Conservation (phyloP, 2,113 vertebrate species). For the Vidua macroura region DNA sequence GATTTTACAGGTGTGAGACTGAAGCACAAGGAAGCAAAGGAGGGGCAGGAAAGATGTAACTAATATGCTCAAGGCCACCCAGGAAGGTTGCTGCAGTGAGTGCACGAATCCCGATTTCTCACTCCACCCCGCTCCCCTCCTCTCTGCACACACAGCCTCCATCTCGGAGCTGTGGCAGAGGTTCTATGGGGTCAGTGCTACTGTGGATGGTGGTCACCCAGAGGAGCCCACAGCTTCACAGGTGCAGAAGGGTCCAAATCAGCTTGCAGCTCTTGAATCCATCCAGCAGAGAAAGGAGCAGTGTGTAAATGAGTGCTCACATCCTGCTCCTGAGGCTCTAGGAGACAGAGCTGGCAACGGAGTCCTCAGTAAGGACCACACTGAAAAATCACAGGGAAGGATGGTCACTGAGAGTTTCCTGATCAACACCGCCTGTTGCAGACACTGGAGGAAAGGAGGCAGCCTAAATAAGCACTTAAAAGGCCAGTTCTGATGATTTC, state of each 20-base stretch:
- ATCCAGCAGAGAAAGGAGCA: not conserved
- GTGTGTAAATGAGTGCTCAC: not conserved
- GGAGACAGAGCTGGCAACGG: not conserved
- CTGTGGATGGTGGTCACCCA: not conserved
- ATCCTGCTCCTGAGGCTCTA: not conserved
- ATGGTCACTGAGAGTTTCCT: not conserved
- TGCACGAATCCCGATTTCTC: not conserved
- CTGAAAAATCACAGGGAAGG: not conserved
- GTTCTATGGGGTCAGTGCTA: not conserved
- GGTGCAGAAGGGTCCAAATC: not conserved
- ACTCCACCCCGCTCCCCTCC: not conserved
- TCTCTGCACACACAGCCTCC: not conserved
- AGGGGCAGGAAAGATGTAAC: constrained; percentile 25
- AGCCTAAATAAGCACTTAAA: not conserved
- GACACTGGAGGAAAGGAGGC: not conserved
- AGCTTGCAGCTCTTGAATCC: not conserved
- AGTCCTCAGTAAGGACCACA: not conserved
- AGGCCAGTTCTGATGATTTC: not conserved
- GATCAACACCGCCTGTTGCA: rapidly evolving
- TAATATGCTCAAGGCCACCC: constrained; percentile 35
- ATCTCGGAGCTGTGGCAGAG: not conserved
- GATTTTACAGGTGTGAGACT: not conserved
- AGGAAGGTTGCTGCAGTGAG: not conserved
- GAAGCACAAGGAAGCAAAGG: not conserved
- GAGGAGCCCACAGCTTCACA: not conserved